Percentiles rank a stretch among this genome's conserved stretches.
Evolutionary conservation across 2,888 invertebrate species (phyloP).

Genomic region (Empis stercorea): DNA sequence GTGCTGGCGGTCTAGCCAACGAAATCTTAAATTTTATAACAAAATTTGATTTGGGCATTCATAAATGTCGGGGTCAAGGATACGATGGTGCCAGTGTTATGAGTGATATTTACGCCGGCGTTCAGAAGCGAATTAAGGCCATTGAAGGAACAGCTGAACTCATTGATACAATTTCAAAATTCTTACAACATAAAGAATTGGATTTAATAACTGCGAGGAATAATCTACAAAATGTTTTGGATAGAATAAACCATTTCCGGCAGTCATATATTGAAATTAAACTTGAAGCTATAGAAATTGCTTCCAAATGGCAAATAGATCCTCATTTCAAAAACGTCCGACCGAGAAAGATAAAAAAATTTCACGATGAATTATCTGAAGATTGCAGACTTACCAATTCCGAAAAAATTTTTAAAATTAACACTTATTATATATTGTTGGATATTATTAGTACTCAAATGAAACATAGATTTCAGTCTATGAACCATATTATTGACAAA

Average conservation of each 20-base stretch:
- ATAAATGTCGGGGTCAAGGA: slow-evolving; percentile 4
- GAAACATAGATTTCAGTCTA: not conserved
- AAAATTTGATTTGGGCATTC: slow-evolving; percentile 1
- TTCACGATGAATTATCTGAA: not conserved
- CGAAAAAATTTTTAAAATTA: not conserved
- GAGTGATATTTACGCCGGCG: slow-evolving; percentile 3
- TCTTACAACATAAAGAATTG: not conserved
- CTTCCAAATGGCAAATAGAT: not conserved
- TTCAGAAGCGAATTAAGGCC: slow-evolving; percentile 9
- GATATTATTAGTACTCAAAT: not conserved
- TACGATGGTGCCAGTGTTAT: slow-evolving; percentile 6
- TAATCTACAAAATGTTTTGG: not conserved
- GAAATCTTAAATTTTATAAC: slow-evolving; percentile 1
- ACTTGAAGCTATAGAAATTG: not conserved
- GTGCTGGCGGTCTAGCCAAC: not conserved
- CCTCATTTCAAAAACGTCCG: not conserved
- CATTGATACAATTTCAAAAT: not conserved
- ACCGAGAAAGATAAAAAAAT: not conserved
- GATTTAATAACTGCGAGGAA: not conserved
- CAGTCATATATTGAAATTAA: not conserved
- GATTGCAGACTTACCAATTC: not conserved
- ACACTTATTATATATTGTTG: not conserved
- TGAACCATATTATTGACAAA: not conserved
- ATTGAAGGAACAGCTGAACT: slow-evolving; percentile 18
- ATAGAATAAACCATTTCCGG: not conserved